Evolutionary conservation across 2,797 vertebrate genomes (phyloP), one percentile per base, ranked within the genome.

Genomic region (Zenarchopterus dispar): DNA sequence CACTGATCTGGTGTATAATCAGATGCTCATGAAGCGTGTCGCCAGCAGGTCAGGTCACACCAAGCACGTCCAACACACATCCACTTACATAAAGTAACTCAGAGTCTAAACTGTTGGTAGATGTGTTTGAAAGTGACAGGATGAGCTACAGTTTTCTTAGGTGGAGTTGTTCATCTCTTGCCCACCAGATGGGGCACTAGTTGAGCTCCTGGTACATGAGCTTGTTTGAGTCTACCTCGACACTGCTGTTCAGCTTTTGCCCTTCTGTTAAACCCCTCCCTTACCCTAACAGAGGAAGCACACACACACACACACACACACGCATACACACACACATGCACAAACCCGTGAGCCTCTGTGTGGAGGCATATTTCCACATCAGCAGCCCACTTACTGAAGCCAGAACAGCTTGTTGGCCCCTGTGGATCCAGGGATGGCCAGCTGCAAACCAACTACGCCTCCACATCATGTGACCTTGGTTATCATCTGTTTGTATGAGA

Each of bases 161-260:
- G 18, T 58, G 24, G 19, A 46, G 75, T 62, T 65, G 70, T 87
- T 74, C 82, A 66, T 49, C 52, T 41, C 8, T 70, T 47, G 47
- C 54, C 88, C 89, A 87, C 70, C 82, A 92, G 88, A 82, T 86
- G 86, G 89, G 65, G 89, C 78, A 69, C 57, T 81, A 64, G 36
- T 19, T 54, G 56, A 73, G 62, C 56, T 73, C 44, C 56, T 26
- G 61, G 28, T 31, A 36, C 28, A 41, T 53, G 8, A 67, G 53
- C 23, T 33, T 48, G 60, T 48, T 45, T 62, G 63, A 64, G 61
- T 61, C 56, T 56, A 11, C 26, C 51, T 55, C 42, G 43, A 22
- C 61, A 67, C 13, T 31, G 1, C 46, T 56, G 55, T 36, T 61
- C 19, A 67, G 68, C 36, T 42, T 74, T 26, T 46, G 62, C 60